These are phyloP conservation scores for Cebidichthys violaceus DNA, from an alignment of 2,113 vertebrate species.

Conservation along the genomic window DNA sequence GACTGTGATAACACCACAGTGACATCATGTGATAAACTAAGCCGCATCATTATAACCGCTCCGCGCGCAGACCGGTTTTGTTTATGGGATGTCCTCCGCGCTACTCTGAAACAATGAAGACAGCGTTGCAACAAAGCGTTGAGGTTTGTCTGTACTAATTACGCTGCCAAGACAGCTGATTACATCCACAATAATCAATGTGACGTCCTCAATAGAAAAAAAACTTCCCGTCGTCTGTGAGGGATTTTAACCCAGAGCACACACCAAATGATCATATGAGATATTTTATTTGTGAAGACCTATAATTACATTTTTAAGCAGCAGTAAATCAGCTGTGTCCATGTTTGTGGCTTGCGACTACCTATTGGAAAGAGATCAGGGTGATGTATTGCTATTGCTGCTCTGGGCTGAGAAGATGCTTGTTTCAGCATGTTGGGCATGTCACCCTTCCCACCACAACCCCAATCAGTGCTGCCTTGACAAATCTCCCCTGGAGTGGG, in stretches of 20 bases:
- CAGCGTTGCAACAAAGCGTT: constrained; percentile 27
- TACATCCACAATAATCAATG: constrained; percentile 71
- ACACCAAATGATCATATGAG: constrained; percentile 46
- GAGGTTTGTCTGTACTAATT: constrained; percentile 65
- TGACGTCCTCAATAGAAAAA: constrained; percentile 36
- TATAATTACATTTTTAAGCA: constrained; percentile 77
- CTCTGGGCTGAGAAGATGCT: constrained; percentile 71
- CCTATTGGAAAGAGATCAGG: constrained; percentile 78
- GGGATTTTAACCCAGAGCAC: constrained; percentile 34
- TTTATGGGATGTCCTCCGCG: constrained; percentile 31
- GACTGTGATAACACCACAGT: constrained; percentile 46
- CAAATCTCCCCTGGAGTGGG: constrained; percentile 68
- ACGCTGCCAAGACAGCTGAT: constrained; percentile 60
- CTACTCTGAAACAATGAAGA: constrained; percentile 33
- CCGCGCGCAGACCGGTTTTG: constrained; percentile 24
- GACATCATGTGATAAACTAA: constrained; percentile 64
- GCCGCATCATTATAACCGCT: constrained; percentile 56
- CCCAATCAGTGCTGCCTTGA: constrained; percentile 76
- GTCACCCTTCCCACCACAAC: constrained; percentile 62
- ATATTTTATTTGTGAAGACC: constrained; percentile 60
- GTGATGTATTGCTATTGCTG: constrained; percentile 80
- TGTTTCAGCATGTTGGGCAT: constrained; percentile 82
- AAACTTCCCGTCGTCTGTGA: constrained; percentile 24
- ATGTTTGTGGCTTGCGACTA: constrained; percentile 46
- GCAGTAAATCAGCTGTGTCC: constrained; percentile 74